Evolutionary conservation across 2,113 vertebrate genomes (phyloP).

Genomic region (Bos javanicus): DNA sequence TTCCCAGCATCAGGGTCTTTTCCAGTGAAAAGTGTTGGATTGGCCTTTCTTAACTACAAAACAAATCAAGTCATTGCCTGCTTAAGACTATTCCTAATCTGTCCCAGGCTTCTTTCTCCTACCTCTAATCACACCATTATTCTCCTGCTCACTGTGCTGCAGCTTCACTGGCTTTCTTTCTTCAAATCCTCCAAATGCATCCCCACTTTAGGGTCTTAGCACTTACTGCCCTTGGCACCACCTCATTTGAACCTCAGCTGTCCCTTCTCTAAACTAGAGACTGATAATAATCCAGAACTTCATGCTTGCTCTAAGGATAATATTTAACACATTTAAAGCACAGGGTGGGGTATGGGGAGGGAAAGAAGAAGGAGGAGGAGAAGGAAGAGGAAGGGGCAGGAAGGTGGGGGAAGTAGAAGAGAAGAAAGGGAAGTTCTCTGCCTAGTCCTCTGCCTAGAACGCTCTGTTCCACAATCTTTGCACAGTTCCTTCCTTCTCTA

Average conservation of each 20-base stretch:
- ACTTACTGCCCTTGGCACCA: neutral
- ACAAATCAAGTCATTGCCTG: neutral
- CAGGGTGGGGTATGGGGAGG: neutral
- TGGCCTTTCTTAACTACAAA: neutral
- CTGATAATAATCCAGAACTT: neutral
- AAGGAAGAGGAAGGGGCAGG: neutral
- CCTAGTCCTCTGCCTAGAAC: neutral
- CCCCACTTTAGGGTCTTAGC: neutral
- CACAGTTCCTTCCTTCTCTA: neutral
- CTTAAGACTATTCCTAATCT: neutral
- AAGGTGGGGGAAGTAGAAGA: neutral
- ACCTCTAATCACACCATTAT: rapidly evolving
- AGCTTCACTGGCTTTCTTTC: neutral
- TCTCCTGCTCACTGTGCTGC: neutral
- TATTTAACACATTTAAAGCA: neutral
- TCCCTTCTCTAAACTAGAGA: neutral
- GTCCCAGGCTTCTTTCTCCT: neutral
- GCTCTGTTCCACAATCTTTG: neutral
- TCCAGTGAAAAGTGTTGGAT: neutral
- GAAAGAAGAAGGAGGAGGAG: neutral
- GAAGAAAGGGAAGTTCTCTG: neutral
- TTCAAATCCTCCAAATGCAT: neutral
- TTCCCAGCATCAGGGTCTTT: neutral
- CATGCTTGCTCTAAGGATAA: neutral
- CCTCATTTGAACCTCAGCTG: neutral